A percentile compares a stretch with the other conserved stretches of the same genome.
Conservation (phyloP, 1,140 invertebrate genomes). For the Calosoma granatense region DNA sequence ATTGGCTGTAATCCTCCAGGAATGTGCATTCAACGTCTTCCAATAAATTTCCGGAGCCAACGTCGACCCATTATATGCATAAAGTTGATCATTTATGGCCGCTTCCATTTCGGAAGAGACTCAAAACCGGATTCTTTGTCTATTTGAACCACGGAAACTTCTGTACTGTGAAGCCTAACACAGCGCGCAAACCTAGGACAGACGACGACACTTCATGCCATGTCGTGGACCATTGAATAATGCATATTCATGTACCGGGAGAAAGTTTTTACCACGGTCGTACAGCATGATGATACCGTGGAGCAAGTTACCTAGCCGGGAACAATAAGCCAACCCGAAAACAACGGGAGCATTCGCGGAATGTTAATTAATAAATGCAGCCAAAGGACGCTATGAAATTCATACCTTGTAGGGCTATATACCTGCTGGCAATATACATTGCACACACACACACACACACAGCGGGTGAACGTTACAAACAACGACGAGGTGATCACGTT, state of each 20-base stretch:
- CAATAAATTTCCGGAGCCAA: not conserved
- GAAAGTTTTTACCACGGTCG: not conserved
- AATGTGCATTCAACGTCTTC: not conserved
- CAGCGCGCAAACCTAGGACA: too few species aligned
- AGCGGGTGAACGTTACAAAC: not conserved
- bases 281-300: not conserved
- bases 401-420: not conserved
- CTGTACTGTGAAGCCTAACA: too few species aligned
- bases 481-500: not conserved
- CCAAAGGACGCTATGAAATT: conserved; percentile 2
- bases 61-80: not conserved
- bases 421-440: too few species aligned
- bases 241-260: not conserved
- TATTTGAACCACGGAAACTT: not conserved
- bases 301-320: not conserved
- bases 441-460: too few species aligned
- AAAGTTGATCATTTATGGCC: not conserved
- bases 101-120: not conserved
- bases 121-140: not conserved
- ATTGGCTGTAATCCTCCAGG: not conserved
- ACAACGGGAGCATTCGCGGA: not conserved
- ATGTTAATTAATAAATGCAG: conserved; percentile 8
- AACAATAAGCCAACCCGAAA: not conserved
- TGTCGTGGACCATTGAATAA: not conserved
- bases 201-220: too few species aligned